Evolutionary conservation across 2,888 invertebrate genomes (phyloP).

Genomic region (Morpho achilles): DNA sequence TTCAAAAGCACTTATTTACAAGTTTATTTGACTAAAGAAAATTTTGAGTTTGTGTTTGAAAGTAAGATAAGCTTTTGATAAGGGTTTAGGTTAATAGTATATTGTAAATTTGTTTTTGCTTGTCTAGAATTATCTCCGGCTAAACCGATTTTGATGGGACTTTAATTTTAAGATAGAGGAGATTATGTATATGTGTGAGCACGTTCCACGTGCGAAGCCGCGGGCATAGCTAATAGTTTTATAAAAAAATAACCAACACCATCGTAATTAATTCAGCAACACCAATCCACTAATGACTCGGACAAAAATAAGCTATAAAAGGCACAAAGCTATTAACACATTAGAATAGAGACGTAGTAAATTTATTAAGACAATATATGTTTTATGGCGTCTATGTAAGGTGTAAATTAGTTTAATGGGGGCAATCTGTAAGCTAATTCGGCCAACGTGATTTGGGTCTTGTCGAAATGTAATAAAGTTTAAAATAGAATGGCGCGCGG

Average conservation of each 20-base stretch:
- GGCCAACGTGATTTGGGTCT: slow-evolving; percentile 9
- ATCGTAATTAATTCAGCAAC: slow-evolving; percentile 52
- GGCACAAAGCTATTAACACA: slow-evolving; percentile 45
- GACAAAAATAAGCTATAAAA: slow-evolving; percentile 32
- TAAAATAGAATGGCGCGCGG: slow-evolving; percentile 1
- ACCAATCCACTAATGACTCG: slow-evolving; percentile 56
- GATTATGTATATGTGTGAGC: no score
- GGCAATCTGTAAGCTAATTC: slow-evolving; percentile 24
- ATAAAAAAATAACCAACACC: slow-evolving; percentile 36
- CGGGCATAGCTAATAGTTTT: no score
- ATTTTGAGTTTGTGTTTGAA: no score
- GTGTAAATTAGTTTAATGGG: slow-evolving; percentile 42
- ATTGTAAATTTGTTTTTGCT: no score
- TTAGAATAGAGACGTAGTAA: slow-evolving; percentile 38
- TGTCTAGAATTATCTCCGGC: no score
- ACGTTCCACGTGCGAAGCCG: no score
- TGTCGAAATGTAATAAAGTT: slow-evolving; percentile 3
- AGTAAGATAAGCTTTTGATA: no score
- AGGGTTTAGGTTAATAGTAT: no score
- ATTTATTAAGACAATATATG: slow-evolving; percentile 45
- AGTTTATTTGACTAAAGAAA: no score
- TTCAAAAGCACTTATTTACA: no score
- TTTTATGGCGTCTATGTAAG: slow-evolving; percentile 48
- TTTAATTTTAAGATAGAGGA: no score
- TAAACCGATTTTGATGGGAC: no score